Evolutionary conservation across 64 coral and sea anemone species (phyloP), one percentile per base, ranked within the genome.

Genomic region (Dendrophyllia cribrosa): DNA sequence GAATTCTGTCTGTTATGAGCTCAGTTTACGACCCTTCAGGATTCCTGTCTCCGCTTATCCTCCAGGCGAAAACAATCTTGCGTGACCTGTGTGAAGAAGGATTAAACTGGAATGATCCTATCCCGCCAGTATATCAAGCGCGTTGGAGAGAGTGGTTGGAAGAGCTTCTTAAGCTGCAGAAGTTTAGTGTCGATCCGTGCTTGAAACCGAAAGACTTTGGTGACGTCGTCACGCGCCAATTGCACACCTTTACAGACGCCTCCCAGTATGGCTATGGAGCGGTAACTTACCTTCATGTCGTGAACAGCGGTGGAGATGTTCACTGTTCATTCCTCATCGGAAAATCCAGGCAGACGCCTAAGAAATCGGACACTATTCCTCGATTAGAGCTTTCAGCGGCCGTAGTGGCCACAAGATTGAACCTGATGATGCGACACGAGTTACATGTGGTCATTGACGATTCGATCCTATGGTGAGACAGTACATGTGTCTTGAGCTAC

Each of bases 401-500:
- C 16, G 81, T 67, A 1, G 19, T 67, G 20, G 25, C 82, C 0
- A 68, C 64, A 0, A 68, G 64, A 12, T 52, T 68, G 3, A 53
- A 70, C 83, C 63, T 10, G 5, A 86, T 72, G 47, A 69, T 86
- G 12, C 60, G 3, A 52, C 47, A 14, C 14, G 65, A 70, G 64
- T 25, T 52, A 14, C 20, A 48, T 72, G 22, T 58, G 16, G 3
- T 7, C 8, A 9, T 62, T 5, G 59, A 82, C 14, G 61, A 59
- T 8, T 22, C 21, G 3, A 7, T 82, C 9, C 68, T 71, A 58
- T 87, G 66, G 66, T 53, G 49, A 0, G 83, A 72, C 11, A 87
- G 67, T 25, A 87, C n/a, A 22, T 87, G 66, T 43, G 83, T 87
- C 6, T 51, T 87, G 23, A 71, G 65, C 15, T 87, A 87, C n/a